phyloP scores from a whole-genome alignment of 2,113 vertebrate species.

The Chitala chitala region DNA sequence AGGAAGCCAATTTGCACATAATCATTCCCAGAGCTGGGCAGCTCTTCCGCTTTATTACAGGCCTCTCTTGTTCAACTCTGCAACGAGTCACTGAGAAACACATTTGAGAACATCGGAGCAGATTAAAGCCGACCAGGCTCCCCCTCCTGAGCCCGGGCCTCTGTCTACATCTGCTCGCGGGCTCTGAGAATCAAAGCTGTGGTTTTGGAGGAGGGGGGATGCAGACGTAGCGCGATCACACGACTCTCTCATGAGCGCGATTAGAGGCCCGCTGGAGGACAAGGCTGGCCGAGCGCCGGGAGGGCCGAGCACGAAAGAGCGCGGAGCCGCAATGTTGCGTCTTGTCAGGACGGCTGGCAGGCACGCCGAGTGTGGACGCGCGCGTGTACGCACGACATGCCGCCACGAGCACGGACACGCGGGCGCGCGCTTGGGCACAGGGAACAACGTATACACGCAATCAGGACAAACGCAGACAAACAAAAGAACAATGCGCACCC shows the following conservation, averaged over 20 bases:
- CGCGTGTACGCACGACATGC: too few relatives aligned
- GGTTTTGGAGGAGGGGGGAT: neutral
- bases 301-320: too few relatives aligned
- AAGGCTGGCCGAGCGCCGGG: neutral
- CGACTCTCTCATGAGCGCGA: constrained; percentile 62
- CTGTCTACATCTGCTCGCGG: neutral
- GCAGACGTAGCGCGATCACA: constrained; percentile 52
- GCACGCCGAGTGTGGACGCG: neutral
- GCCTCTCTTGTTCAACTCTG: constrained; percentile 38
- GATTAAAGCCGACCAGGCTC: constrained; percentile 22
- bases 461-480: neutral
- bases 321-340: too few relatives aligned
- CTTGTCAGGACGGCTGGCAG: neutral
- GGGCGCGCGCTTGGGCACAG: neutral
- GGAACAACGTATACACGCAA: neutral
- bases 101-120: constrained; percentile 38
- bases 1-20: too few relatives aligned
- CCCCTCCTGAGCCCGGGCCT: constrained; percentile 10
- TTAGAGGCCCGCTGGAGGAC: constrained; percentile 26
- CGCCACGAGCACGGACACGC: too few relatives aligned
- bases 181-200: constrained; percentile 6
- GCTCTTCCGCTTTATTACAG: constrained; percentile 42
- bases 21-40: constrained; percentile 43
- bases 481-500: too few relatives aligned
- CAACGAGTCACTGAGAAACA: constrained; percentile 28